Percentiles rank a stretch among this genome's conserved stretches.
Evolutionary conservation across 2,797 vertebrate species (phyloP).

Genomic region (Scarus forsteni): DNA sequence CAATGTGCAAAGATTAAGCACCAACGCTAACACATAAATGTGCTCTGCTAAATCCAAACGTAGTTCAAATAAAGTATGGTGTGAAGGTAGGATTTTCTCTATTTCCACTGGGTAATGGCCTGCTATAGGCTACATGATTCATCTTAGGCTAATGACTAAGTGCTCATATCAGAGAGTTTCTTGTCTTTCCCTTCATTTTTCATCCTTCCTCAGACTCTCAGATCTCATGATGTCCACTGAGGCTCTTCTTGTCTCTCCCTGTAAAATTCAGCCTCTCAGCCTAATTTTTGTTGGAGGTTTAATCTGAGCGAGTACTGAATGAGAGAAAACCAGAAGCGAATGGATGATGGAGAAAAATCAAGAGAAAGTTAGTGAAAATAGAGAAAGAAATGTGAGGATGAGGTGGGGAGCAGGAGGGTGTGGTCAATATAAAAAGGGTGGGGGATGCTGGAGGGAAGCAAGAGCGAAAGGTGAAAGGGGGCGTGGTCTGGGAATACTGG

Average conservation of each 20-base stretch:
- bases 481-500: slow-evolving; percentile 21
- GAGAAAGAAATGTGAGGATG: slow-evolving; percentile 14
- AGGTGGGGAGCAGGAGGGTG: slow-evolving; percentile 58
- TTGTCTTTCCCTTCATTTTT: not conserved
- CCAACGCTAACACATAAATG: not conserved
- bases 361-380: slow-evolving; percentile 20
- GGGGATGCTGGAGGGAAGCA: slow-evolving; percentile 34
- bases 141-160: slow-evolving; percentile 11
- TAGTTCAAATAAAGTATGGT: not conserved
- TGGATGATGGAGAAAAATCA: not conserved
- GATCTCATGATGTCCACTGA: slow-evolving; percentile 18
- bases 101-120: not conserved
- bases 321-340: not conserved
- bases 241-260: not conserved
- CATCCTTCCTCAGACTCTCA: slow-evolving; percentile 2
- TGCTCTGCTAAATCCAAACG: not conserved
- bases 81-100: not conserved
- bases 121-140: slow-evolving; percentile 8
- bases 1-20: too few relatives aligned
- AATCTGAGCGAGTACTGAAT: slow-evolving; percentile 38
- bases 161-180: slow-evolving; percentile 17
- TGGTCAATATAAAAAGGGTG: slow-evolving; percentile 34
- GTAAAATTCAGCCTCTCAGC: slow-evolving; percentile 14
- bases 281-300: slow-evolving; percentile 39
- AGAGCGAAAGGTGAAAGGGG: slow-evolving; percentile 45